Percentiles rank a stretch among this genome's conserved stretches.
phyloP scores from a whole-genome alignment of 2,888 invertebrate species.

The Apomyelois bistriatella region DNA sequence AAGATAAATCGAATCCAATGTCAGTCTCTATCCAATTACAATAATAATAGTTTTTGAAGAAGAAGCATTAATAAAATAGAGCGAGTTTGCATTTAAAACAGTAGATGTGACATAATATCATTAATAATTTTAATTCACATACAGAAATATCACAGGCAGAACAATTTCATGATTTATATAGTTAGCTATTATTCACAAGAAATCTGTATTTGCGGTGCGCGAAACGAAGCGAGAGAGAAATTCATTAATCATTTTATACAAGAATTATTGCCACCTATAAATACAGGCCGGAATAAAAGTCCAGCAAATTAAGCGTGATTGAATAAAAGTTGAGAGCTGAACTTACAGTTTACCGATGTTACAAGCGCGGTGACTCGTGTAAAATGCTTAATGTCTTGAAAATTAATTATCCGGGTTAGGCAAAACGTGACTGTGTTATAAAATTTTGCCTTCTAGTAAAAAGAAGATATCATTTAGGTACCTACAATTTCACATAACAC shows the following conservation, averaged over 20 bases:
- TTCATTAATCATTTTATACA: slow-evolving; percentile 23
- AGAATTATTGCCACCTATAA: slow-evolving; percentile 22
- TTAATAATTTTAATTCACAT: background rate
- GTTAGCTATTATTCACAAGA: slow-evolving; percentile 17
- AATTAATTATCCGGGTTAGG: slow-evolving; percentile 20
- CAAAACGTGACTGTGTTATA: background rate
- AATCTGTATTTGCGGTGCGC: slow-evolving; percentile 15
- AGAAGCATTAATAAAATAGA: too few relatives aligned
- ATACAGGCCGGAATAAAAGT: slow-evolving; percentile 27
- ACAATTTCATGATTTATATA: slow-evolving; percentile 15
- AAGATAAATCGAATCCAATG: background rate
- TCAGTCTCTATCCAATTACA: background rate
- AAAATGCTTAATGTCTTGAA: slow-evolving; percentile 24
- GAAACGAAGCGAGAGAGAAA: slow-evolving; percentile 13
- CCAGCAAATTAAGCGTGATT: slow-evolving; percentile 24
- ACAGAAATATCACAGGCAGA: background rate
- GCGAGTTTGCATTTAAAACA: too few relatives aligned
- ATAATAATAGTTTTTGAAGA: too few relatives aligned
- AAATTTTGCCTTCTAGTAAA: too few relatives aligned
- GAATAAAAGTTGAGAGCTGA: slow-evolving; percentile 30
- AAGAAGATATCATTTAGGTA: too few relatives aligned
- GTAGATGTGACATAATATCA: background rate
- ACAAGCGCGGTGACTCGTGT: slow-evolving; percentile 25
- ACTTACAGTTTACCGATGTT: slow-evolving; percentile 24
- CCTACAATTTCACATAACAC: too few relatives aligned